phyloP scores from a whole-genome alignment of 2,797 vertebrate species.

The Telmatherina bonti region DNA sequence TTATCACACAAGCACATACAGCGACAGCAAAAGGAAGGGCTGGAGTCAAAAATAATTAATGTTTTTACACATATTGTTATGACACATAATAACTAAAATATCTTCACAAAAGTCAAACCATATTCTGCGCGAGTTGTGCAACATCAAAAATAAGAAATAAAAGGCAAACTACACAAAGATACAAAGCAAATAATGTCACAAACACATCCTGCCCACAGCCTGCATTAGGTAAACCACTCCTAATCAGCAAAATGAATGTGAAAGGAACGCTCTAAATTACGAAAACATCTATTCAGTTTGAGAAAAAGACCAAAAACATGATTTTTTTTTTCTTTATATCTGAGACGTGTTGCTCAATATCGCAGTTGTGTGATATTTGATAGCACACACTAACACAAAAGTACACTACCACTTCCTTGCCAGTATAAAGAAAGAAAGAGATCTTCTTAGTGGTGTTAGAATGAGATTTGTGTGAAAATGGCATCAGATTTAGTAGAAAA shows the following conservation, averaged over 20 bases:
- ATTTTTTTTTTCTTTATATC: neutral
- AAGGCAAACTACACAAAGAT: neutral
- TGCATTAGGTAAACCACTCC: neutral
- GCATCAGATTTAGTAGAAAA: neutral
- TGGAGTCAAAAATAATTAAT: neutral
- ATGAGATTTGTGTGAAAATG: too few species aligned
- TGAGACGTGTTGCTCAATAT: too few species aligned
- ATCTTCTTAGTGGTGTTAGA: too few species aligned
- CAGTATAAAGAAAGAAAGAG: too few species aligned
- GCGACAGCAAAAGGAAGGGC: conserved; percentile 11
- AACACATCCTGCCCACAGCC: accelerated
- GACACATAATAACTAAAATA: neutral
- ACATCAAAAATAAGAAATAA: neutral
- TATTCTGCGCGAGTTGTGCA: neutral
- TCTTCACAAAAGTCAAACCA: neutral
- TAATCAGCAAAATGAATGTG: conserved; percentile 46
- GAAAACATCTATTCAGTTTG: neutral
- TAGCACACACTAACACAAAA: too few species aligned
- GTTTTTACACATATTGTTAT: neutral
- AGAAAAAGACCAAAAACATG: neutral
- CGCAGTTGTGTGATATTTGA: too few species aligned
- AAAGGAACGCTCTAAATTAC: conserved; percentile 22
- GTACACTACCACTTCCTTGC: too few species aligned
- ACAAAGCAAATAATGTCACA: neutral
- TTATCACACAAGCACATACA: neutral